These are phyloP conservation scores for Clarias laeviceps DNA, from an alignment of 2,797 vertebrate genomes.

Conservation along the genomic window DNA sequence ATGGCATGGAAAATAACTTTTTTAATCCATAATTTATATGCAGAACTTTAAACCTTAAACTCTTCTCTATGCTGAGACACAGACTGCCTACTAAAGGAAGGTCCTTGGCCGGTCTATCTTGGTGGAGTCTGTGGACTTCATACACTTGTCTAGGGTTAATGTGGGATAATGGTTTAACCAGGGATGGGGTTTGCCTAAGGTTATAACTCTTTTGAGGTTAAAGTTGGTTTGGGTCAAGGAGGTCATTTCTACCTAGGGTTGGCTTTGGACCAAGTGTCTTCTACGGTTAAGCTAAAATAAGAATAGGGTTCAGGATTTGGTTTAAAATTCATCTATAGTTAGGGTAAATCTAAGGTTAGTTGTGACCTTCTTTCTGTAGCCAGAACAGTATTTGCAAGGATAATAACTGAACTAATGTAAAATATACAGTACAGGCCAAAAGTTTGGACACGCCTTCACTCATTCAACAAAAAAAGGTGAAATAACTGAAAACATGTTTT, in stretches of 20 bases:
- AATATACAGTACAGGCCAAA: too few relatives aligned
- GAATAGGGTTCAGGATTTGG: background rate
- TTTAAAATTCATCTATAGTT: background rate
- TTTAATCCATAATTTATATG: background rate
- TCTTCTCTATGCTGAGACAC: too few relatives aligned
- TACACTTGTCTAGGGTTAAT: background rate
- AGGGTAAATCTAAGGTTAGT: background rate
- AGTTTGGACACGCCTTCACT: too few relatives aligned
- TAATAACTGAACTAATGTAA: background rate
- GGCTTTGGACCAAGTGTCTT: background rate
- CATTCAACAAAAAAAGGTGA: too few relatives aligned
- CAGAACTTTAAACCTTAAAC: too few relatives aligned
- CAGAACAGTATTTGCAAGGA: background rate
- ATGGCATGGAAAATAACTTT: background rate
- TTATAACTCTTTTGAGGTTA: background rate
- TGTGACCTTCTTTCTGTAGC: background rate
- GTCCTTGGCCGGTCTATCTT: too few relatives aligned
- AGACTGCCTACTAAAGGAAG: too few relatives aligned
- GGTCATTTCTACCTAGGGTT: background rate
- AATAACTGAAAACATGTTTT: too few relatives aligned
- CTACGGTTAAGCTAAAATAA: background rate
- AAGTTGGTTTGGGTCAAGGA: background rate
- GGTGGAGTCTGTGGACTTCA: too few relatives aligned
- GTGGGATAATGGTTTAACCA: background rate
- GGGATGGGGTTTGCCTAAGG: background rate